These are phyloP conservation scores for Lordiphosa stackelbergi DNA, from an alignment of 1,140 invertebrate species.

Conservation along the genomic window DNA sequence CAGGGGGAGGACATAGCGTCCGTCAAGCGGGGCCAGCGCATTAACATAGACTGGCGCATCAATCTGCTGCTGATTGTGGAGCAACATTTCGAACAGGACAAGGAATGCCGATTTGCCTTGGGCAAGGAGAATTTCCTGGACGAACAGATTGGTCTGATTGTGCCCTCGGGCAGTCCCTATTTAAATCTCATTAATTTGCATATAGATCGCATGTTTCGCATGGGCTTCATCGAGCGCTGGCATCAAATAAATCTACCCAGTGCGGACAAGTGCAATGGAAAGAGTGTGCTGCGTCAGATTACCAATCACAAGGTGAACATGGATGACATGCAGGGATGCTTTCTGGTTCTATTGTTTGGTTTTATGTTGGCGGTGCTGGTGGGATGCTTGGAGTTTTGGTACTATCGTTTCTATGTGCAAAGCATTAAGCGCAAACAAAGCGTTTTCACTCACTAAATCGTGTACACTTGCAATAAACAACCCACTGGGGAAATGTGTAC, in stretches of 20 bases:
- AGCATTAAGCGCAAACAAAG: slow-evolving; percentile 26
- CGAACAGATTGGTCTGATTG: slow-evolving; percentile 87
- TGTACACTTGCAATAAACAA: too few species aligned
- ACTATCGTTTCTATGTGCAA: slow-evolving; percentile 34
- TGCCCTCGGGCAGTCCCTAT: slow-evolving; percentile 86
- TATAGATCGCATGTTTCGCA: slow-evolving; percentile 87
- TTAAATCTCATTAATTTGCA: slow-evolving; percentile 82
- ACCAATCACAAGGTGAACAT: slow-evolving; percentile 91
- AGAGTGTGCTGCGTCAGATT: slow-evolving; percentile 81
- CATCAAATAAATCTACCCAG: slow-evolving; percentile 85
- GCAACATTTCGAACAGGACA: slow-evolving; percentile 68
- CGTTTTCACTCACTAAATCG: slow-evolving; percentile 30
- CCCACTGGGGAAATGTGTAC: slow-evolving; percentile 26
- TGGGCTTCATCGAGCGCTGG: slow-evolving; percentile 91
- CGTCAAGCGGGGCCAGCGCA: slow-evolving; percentile 83
- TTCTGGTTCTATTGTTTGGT: slow-evolving; percentile 63
- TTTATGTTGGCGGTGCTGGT: slow-evolving; percentile 44
- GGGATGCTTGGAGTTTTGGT: slow-evolving; percentile 54
- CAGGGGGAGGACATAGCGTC: slow-evolving; percentile 79
- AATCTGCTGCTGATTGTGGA: slow-evolving; percentile 80
- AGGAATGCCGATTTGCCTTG: slow-evolving; percentile 66
- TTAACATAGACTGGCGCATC: slow-evolving; percentile 89
- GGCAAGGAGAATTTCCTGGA: slow-evolving; percentile 85
- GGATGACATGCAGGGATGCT: slow-evolving; percentile 91
- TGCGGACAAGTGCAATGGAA: slow-evolving; percentile 85